Conservation (phyloP, 1,140 invertebrate genomes). For the Dendrolimus kikuchii region DNA sequence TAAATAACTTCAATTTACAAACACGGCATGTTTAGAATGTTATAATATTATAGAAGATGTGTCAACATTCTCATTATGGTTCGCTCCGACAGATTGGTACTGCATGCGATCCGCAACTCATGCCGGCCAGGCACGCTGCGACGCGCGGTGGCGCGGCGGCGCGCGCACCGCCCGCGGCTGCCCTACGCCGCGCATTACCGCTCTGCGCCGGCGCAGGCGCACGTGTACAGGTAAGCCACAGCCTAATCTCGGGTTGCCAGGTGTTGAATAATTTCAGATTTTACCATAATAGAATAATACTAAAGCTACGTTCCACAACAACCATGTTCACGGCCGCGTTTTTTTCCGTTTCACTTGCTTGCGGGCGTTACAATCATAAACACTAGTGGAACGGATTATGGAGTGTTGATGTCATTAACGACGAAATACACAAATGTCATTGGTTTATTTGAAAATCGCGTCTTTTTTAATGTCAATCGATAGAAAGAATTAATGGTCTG, state of each 20-base stretch:
- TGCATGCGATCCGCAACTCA: slow-evolving; percentile 52
- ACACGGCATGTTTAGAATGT: too few relatives aligned
- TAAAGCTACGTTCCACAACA: too few relatives aligned
- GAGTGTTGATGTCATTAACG: too few relatives aligned
- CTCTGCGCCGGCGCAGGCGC: slow-evolving; percentile 56
- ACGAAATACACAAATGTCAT: too few relatives aligned
- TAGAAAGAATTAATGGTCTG: too few relatives aligned
- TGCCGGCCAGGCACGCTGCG: slow-evolving; percentile 54
- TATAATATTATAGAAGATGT: too few relatives aligned
- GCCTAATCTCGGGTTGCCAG: not conserved
- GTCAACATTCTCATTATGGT: too few relatives aligned
- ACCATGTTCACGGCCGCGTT: slow-evolving; percentile 20
- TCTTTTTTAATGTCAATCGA: too few relatives aligned
- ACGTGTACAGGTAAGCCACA: slow-evolving; percentile 57
- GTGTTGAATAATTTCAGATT: not conserved
- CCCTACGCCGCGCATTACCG: slow-evolving; percentile 67
- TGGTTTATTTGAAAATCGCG: too few relatives aligned
- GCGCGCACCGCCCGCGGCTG: slow-evolving; percentile 30
- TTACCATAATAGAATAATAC: too few relatives aligned
- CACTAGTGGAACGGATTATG: not conserved
- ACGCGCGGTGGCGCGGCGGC: slow-evolving; percentile 55
- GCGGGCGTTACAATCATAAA: not conserved
- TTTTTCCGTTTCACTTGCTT: too few relatives aligned
- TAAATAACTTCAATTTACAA: too few relatives aligned
- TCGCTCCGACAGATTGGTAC: slow-evolving; percentile 37